These are phyloP conservation scores for Solea solea DNA, from an alignment of 2,113 vertebrate species.

Conservation along the genomic window DNA sequence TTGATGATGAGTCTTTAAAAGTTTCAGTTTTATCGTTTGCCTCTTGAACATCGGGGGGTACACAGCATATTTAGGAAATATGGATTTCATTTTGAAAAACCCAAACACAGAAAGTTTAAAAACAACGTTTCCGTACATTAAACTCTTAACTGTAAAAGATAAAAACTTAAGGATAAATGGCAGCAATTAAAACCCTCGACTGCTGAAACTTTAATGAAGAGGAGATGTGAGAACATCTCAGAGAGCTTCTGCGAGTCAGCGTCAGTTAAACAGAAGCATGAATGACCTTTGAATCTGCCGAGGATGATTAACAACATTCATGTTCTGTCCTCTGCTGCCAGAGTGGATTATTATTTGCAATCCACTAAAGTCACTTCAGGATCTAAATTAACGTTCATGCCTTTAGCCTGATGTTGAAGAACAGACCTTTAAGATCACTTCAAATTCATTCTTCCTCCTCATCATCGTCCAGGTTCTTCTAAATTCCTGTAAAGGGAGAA, in stretches of 20 bases:
- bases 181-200: constrained; percentile 26
- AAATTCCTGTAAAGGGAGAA: constrained; percentile 40
- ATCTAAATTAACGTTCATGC: constrained; percentile 12
- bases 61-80: constrained; percentile 13
- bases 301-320: constrained; percentile 20
- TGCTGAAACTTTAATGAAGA: constrained; percentile 35
- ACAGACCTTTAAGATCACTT: constrained; percentile 38
- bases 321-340: constrained; percentile 15
- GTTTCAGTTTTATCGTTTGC: neutral
- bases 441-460: constrained; percentile 33
- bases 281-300: constrained; percentile 30
- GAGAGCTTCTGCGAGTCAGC: neutral
- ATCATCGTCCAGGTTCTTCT: constrained; percentile 44
- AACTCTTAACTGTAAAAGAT: neutral
- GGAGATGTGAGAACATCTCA: constrained; percentile 4
- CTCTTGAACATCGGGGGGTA: too few relatives aligned
- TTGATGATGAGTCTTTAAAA: constrained; percentile 1
- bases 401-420: constrained; percentile 38
- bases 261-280: constrained; percentile 35
- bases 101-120: neutral
- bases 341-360: constrained; percentile 17
- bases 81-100: constrained; percentile 10
- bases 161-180: constrained; percentile 26
- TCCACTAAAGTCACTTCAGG: constrained; percentile 11
- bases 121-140: neutral